Evolutionary conservation across 1,140 invertebrate genomes (phyloP), one percentile per base, ranked within the genome.

Genomic region (Bombus vancouverensis): DNA sequence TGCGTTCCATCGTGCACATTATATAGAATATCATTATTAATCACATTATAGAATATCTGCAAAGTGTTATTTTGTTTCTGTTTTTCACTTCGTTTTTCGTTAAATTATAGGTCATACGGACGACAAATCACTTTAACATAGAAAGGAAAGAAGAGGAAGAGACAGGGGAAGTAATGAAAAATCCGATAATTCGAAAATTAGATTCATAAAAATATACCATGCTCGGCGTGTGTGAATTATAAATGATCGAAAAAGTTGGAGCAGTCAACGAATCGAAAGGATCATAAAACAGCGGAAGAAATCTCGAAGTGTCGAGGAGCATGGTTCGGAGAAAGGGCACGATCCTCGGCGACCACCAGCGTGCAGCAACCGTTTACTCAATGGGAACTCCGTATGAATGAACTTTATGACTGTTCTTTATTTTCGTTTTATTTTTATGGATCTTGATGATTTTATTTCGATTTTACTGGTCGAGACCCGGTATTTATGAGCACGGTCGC

Each of bases 341-440:
- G 34, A 25, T 32, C 28, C 34, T 32, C 5, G 9, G 9, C 57
- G 42, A 85, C 66, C 73, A 87, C 74, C 70, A 42, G 37, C 57
- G 22, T 65, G 66, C 65, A 77, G 68, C 68, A 72, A 65, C 32
- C 65, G 78, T 86, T 86, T 66, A 37, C 83, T 90, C 83, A 91
- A 91, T 90, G 89, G 81, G 77, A 71, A 72, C 65, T 44, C 79
- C 18, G 82, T 59, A 92, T 93, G 92, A 94, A 94, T 93, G 93
- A 92, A 86, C 79, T 93, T 93, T 93, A 93, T 77, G 90, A 92
- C 88, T 80, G 82, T 62, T 87, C 85, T 75, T 77, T 84, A 90
- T 85, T 88, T 84, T 72, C 81, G 34, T 91, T 88, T 91, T 90
- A 88, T 66, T 90, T 91, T 91, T 86, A 89, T 78, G 73, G 44